Evolutionary conservation across 2,113 vertebrate species (phyloP), one percentile per base, ranked within the genome.

Genomic region (Muntiacus muntjak): DNA sequence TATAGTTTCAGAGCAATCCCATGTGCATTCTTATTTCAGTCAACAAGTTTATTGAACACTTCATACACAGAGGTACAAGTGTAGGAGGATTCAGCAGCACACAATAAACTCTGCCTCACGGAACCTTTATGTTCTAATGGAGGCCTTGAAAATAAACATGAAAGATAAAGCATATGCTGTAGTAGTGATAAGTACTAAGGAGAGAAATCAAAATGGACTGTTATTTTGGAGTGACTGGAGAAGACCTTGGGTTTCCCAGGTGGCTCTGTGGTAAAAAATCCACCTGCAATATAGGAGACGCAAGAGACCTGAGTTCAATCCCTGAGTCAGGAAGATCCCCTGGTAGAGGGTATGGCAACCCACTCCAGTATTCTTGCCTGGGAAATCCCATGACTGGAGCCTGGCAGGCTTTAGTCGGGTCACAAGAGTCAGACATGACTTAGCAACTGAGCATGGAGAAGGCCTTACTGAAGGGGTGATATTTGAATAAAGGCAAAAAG

Each of bases 401-500:
- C 23, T 76, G 40, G 23, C 6, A 6, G 23, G 71, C 71, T 76
- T 7, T 43, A 76, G 71, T 43, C 71, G 23, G 12, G 23, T 76
- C 71, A 43, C 40, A 26, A 26, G 71, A 76, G 36, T 76, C 3
- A 0, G 23, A 43, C 40, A 43, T 1, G 3, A 26, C 71, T 76
- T 76, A 76, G 71, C 40, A 43, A 2, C 23, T 76, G 71, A 76
- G 40, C 40, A 76, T 0, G 1, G n/a, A 67, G 89, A 91, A 76
- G 33, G 40, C n/a, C n/a, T 82, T 19, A 12, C 28, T 64, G 40
- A 88, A 57, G 71, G 87, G 25, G n/a, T 85, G 28, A 43, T 87
- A 81, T 25, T 83, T 93, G 47, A 76, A 30, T 95, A 71, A 91
- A 93, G 83, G 50, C 21, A 64, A 71, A 97, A 96, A 62, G 26